Conservation (phyloP, 2,888 invertebrate genomes). For the Eupithecia pulchellata region DNA sequence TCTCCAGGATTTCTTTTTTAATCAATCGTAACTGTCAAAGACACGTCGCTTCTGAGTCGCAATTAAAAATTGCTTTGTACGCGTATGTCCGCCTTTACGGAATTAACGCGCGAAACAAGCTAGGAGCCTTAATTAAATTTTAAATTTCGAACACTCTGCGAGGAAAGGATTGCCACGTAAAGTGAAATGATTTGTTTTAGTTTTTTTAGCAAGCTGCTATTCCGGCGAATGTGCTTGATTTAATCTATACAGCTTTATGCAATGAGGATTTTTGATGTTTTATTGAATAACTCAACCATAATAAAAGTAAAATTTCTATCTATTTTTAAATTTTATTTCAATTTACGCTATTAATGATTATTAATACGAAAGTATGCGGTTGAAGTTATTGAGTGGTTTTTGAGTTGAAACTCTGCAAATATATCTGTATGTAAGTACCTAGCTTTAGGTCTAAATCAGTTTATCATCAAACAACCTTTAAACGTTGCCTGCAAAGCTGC, state of each 20-base stretch:
- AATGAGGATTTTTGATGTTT: not conserved
- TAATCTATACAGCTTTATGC: not conserved
- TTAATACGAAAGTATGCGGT: not conserved
- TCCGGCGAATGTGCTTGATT: not conserved
- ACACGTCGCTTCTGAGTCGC: conserved; percentile 63
- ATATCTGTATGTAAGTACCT: no score
- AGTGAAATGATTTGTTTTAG: conserved; percentile 37
- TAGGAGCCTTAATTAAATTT: conserved; percentile 71
- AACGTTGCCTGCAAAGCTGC: not conserved
- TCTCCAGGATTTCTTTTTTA: conserved; percentile 56
- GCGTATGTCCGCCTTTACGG: conserved; percentile 71
- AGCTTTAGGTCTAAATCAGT: no score
- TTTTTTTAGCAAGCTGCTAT: conserved; percentile 13
- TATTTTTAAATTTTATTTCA: no score
- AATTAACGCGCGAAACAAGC: conserved; percentile 68
- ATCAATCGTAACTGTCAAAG: conserved; percentile 75
- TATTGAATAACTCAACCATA: not conserved
- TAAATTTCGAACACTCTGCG: conserved; percentile 40
- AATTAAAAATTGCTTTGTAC: conserved; percentile 81
- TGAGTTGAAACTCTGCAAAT: no score
- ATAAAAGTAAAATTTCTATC: no score
- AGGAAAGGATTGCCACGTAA: conserved; percentile 58
- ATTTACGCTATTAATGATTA: not conserved
- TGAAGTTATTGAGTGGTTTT: no score
- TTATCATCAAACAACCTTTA: no score